Percentiles rank a stretch among this genome's conserved stretches.
These are phyloP conservation scores for Dendrolimus houi DNA, from an alignment of 2,888 invertebrate species.

Conservation along the genomic window DNA sequence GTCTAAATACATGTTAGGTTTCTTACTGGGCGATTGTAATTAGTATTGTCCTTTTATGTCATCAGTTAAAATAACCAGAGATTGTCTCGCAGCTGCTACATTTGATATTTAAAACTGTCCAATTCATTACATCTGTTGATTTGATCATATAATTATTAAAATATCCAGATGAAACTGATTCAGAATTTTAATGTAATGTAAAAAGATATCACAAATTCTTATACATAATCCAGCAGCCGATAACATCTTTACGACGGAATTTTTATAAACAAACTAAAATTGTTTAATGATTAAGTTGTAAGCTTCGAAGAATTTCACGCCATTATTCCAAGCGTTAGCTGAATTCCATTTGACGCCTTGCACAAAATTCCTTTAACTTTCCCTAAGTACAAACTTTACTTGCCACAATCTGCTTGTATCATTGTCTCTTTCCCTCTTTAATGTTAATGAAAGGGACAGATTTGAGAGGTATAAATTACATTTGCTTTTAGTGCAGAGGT, in stretches of 20 bases:
- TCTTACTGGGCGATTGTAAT: too few relatives aligned
- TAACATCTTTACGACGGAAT: not conserved
- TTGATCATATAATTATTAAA: not conserved
- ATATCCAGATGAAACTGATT: not conserved
- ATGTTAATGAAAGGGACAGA: conserved; percentile 27
- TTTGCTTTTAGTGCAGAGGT: conserved; percentile 42
- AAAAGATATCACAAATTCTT: not conserved
- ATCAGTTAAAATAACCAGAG: not conserved
- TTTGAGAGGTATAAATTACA: conserved; percentile 38
- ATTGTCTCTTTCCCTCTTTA: conserved; percentile 15
- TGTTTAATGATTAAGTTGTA: not conserved
- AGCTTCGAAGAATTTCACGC: not conserved
- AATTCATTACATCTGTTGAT: not conserved
- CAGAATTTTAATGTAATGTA: not conserved
- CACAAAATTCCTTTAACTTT: conserved; percentile 2
- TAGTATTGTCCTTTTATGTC: too few relatives aligned
- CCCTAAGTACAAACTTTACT: conserved; percentile 3
- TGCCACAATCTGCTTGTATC: not conserved
- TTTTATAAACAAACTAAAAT: not conserved
- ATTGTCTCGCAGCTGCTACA: not conserved
- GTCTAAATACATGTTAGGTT: too few relatives aligned
- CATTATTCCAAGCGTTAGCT: not conserved
- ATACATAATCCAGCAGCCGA: not conserved
- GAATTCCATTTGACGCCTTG: not conserved
- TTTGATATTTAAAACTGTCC: not conserved